Evolutionary conservation across 1,140 invertebrate genomes (phyloP), one percentile per base, ranked within the genome.

Genomic region (Onthophagus taurus): DNA sequence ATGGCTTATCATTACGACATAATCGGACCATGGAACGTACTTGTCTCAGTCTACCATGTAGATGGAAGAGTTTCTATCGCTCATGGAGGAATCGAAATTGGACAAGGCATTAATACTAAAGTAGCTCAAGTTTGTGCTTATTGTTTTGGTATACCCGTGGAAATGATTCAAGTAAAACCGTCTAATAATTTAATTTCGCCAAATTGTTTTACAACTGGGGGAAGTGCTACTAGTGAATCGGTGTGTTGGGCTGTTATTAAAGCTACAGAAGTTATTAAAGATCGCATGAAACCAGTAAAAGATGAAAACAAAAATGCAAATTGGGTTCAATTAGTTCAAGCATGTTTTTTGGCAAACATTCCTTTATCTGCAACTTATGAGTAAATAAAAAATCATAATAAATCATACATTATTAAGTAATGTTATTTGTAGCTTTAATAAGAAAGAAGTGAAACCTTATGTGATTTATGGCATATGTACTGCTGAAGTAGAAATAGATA

Each of bases 61-160:
- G 87, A 90, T 68, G 86, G 85, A 9, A 80, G 81, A 0, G 83
- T 91, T 1, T 69, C 76, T 0, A 69, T 91, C 21, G 70, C 72
- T 11, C 84, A 89, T 56, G 83, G 79, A 35, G 86, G 85, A 19
- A 77, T 88, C 29, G 88, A 93, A 74, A 82, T 83, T 66, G 89
- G 88, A 7, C 88, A 91, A 71, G 88, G 89, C 2, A 77, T 91
- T 35, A 85, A 80, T 49, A 80, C 77, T 0, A 71, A 71, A 53
- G 60, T 58, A 8, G 77, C 76, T 21, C 86, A 90, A 73, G 77
- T 81, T 2, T 80, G 74, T 47, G 85, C 83, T 3, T 72, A 80
- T 50, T 72, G 70, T 18, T 61, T 90, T 1, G 78, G 77, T 1
- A 79, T 89, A 44, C 73, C 80, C 23, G 46, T 89, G 42, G 72